phyloP scores from a whole-genome alignment of 1,140 invertebrate species.

The roundworm (Caenorhabditis elegans) region WBcel235 BX284602.5:193001-193500 shows the following conservation, averaged over 20 bases:
- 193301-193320: not conserved
- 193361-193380: not conserved
- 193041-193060: not conserved
- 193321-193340: conserved; percentile 12
- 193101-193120: not conserved
- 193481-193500: not conserved
- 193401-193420: not conserved
- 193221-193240: not conserved
- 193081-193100: not conserved
- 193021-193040: not conserved
- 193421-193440: not conserved
- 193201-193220: conserved; percentile 21
- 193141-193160: not conserved
- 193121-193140: not conserved
- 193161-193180: not conserved
- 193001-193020: not conserved
- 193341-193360: not conserved
- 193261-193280: not conserved
- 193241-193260: not conserved
- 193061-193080: conserved; percentile 12
- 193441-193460: conserved; percentile 8
- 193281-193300: not conserved
- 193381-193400: conserved; percentile 12
- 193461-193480: conserved; percentile 12
- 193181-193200: conserved; percentile 16